These are phyloP conservation scores for Peromyscus attwateri DNA, from an alignment of 2,797 vertebrate genomes.

Conservation along the genomic window DNA sequence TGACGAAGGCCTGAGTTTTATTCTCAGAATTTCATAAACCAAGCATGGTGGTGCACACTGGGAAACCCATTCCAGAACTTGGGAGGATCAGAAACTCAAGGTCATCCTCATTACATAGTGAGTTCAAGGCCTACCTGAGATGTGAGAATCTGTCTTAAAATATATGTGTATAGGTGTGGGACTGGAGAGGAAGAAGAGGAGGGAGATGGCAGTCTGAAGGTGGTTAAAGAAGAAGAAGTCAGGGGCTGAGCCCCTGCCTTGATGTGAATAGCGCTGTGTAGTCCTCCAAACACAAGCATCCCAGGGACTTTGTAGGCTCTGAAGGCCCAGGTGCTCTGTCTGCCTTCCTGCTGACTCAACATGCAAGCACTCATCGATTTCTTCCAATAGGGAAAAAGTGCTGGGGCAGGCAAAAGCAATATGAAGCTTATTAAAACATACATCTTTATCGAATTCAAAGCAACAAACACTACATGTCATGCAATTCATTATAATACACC, in stretches of 20 bases:
- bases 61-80: not conserved
- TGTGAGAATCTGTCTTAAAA: not conserved
- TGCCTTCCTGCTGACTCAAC: not conserved
- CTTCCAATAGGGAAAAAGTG: slow-evolving; percentile 8
- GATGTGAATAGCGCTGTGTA: not conserved
- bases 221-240: not conserved
- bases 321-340: not conserved
- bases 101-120: not conserved
- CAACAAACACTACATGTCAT: not conserved
- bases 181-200: not conserved
- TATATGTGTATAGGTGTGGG: not conserved
- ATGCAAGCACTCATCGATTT: not conserved
- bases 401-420: not conserved
- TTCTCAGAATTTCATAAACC: not conserved
- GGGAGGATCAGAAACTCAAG: not conserved
- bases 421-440: not conserved
- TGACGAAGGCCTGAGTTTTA: not conserved
- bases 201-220: not conserved
- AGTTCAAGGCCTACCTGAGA: not conserved
- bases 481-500: not conserved
- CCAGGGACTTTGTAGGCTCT: not conserved
- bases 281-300: not conserved
- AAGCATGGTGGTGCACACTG: not conserved
- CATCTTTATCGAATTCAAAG: slow-evolving; percentile 3
- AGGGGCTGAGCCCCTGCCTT: not conserved